phyloP scores from a whole-genome alignment of 2,888 invertebrate genomes.

The Athalia rosae region DNA sequence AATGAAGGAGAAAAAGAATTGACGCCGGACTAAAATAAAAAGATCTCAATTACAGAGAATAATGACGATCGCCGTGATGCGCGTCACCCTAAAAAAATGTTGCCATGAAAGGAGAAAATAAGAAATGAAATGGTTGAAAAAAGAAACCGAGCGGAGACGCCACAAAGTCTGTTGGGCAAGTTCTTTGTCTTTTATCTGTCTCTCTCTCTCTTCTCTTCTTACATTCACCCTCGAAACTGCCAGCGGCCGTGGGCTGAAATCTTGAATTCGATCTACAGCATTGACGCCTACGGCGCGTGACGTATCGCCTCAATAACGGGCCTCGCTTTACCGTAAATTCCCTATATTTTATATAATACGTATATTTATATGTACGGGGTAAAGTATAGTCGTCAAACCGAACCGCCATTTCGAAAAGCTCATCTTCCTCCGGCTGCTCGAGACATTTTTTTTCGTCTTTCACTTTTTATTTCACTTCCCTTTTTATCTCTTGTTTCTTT shows the following conservation, averaged over 20 bases:
- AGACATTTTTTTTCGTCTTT: neutral
- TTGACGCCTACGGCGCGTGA: slow-evolving; percentile 19
- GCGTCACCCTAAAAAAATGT: too few relatives aligned
- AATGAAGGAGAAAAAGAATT: too few relatives aligned
- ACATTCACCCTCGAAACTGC: neutral
- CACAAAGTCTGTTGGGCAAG: too few relatives aligned
- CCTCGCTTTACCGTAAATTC: slow-evolving; percentile 6
- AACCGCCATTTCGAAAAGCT: neutral
- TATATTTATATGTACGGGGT: neutral
- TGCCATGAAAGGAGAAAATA: too few relatives aligned
- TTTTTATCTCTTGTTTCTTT: neutral
- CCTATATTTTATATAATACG: slow-evolving; percentile 9
- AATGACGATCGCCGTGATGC: too few relatives aligned
- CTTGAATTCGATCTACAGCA: slow-evolving; percentile 2
- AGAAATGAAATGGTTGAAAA: too few relatives aligned
- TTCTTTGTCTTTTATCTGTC: too few relatives aligned
- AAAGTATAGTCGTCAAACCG: slow-evolving; percentile 27
- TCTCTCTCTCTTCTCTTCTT: neutral
- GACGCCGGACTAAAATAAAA: too few relatives aligned
- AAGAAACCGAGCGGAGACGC: too few relatives aligned
- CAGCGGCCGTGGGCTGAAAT: neutral
- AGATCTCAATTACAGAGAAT: too few relatives aligned
- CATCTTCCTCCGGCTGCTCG: slow-evolving; percentile 4
- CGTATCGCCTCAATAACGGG: slow-evolving; percentile 33
- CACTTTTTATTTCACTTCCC: neutral